These are phyloP conservation scores for Zophobas atratus DNA, from an alignment of 1,140 invertebrate genomes.

Conservation along the genomic window DNA sequence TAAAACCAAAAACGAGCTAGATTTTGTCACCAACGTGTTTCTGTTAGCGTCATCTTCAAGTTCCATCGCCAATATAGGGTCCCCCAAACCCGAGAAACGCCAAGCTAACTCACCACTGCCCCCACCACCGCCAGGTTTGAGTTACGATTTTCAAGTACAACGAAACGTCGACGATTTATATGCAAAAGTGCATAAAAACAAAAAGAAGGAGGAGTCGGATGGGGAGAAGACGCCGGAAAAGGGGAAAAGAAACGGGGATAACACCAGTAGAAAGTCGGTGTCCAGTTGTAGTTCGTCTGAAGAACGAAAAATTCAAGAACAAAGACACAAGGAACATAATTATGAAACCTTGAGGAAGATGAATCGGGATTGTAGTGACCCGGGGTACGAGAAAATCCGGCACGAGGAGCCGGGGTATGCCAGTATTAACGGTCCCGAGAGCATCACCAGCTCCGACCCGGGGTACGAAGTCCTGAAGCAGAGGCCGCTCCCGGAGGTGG, in stretches of 20 bases:
- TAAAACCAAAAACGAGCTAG: slow-evolving; percentile 43
- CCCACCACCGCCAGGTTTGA: slow-evolving; percentile 70
- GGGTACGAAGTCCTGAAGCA: slow-evolving; percentile 73
- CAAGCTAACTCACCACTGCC: slow-evolving; percentile 88
- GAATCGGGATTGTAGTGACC: slow-evolving; percentile 72
- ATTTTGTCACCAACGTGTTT: neutral
- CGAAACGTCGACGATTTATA: slow-evolving; percentile 87
- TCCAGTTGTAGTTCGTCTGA: slow-evolving; percentile 50
- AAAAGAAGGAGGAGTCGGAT: slow-evolving; percentile 64
- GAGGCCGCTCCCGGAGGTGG: slow-evolving; percentile 70
- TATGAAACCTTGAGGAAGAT: slow-evolving; percentile 65
- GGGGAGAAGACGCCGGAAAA: slow-evolving; percentile 52
- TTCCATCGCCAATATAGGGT: slow-evolving; percentile 81
- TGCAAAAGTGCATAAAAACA: slow-evolving; percentile 86
- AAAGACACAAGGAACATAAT: slow-evolving; percentile 58
- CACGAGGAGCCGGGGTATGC: slow-evolving; percentile 67
- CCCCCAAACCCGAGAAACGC: slow-evolving; percentile 89
- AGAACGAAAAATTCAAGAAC: slow-evolving; percentile 29
- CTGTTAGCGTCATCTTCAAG: slow-evolving; percentile 82
- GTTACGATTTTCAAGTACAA: slow-evolving; percentile 52
- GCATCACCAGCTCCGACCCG: slow-evolving; percentile 73
- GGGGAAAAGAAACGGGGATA: slow-evolving; percentile 36
- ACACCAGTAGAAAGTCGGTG: slow-evolving; percentile 34
- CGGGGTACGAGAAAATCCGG: slow-evolving; percentile 77
- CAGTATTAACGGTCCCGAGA: slow-evolving; percentile 71